Evolutionary conservation across 2,888 invertebrate species (phyloP).

Genomic region (Macrophya alboannulata): DNA sequence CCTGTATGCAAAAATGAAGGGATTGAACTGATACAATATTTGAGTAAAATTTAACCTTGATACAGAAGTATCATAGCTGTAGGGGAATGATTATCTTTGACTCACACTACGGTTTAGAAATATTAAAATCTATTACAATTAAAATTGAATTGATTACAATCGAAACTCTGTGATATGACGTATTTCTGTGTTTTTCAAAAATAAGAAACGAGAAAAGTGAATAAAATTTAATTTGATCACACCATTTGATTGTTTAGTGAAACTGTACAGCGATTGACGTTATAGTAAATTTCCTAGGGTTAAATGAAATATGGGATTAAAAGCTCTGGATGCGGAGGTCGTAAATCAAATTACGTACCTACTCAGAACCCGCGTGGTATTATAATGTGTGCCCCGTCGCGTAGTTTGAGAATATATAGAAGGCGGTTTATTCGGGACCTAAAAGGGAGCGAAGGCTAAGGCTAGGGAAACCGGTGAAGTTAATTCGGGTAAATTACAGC

Average conservation of each 20-base stretch:
- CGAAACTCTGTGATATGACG: neutral
- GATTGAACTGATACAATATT: neutral
- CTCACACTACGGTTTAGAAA: neutral
- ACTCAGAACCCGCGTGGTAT: slow-evolving; percentile 33
- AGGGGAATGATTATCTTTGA: neutral
- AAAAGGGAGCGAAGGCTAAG: slow-evolving; percentile 24
- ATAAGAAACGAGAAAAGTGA: neutral
- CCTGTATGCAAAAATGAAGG: neutral
- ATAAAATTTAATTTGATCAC: neutral
- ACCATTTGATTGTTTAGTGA: neutral
- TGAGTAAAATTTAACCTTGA: neutral
- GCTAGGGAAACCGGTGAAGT: slow-evolving; percentile 56
- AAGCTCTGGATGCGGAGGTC: slow-evolving; percentile 22
- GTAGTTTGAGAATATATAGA: slow-evolving; percentile 32
- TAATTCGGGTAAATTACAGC: slow-evolving; percentile 67
- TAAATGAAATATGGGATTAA: slow-evolving; percentile 17
- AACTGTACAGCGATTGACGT: neutral
- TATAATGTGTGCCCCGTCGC: slow-evolving; percentile 38
- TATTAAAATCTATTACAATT: neutral
- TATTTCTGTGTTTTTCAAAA: neutral
- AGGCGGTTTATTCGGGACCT: slow-evolving; percentile 29
- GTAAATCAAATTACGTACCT: slow-evolving; percentile 37
- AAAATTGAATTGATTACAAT: too few species aligned
- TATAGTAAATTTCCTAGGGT: neutral
- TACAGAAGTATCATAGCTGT: neutral